These are phyloP conservation scores for Siderastrea radians DNA, from an alignment of 92 coral and sea anemone species.

Conservation along the genomic window DNA sequence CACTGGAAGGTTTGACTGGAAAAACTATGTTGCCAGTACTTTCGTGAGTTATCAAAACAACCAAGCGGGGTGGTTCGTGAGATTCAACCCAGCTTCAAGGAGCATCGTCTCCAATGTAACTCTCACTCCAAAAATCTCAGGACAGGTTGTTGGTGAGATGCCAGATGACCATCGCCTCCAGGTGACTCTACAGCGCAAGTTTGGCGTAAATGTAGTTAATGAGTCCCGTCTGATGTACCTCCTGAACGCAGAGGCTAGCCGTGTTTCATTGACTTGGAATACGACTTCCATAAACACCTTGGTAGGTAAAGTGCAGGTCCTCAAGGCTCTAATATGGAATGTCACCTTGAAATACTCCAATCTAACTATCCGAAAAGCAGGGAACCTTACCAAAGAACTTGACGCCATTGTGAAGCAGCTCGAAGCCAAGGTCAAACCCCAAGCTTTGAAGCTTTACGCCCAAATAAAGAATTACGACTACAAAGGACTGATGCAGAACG, in stretches of 20 bases:
- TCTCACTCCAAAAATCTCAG: constrained; percentile 80
- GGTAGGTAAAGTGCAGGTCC: constrained; percentile 46
- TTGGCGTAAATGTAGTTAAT: constrained; percentile 79
- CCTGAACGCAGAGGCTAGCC: constrained; percentile 83
- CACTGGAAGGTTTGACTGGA: constrained; percentile 89
- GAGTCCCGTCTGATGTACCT: constrained; percentile 79
- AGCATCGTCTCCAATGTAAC: constrained; percentile 83
- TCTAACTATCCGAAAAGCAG: constrained; percentile 63
- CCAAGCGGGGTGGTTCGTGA: constrained; percentile 83
- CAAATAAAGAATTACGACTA: constrained; percentile 75
- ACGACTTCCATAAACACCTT: constrained; percentile 76
- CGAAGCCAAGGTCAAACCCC: constrained; percentile 80
- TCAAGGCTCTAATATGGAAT: constrained; percentile 65
- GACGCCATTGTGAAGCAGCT: constrained; percentile 69
- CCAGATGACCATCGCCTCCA: constrained; percentile 74
- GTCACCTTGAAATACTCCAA: constrained; percentile 77
- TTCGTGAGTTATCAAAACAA: constrained; percentile 72
- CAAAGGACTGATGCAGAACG: constrained; percentile 67
- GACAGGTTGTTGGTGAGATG: constrained; percentile 89
- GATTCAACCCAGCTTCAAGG: constrained; percentile 72
- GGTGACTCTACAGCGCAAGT: constrained; percentile 82
- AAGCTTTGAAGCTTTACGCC: constrained; percentile 67
- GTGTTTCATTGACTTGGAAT: constrained; percentile 83
- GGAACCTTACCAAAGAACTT: constrained; percentile 74
- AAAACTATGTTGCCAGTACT: constrained; percentile 79